Percentiles rank a stretch among this genome's conserved stretches.
phyloP scores from a whole-genome alignment of 2,888 invertebrate genomes.

The Autographa pulchrina region DNA sequence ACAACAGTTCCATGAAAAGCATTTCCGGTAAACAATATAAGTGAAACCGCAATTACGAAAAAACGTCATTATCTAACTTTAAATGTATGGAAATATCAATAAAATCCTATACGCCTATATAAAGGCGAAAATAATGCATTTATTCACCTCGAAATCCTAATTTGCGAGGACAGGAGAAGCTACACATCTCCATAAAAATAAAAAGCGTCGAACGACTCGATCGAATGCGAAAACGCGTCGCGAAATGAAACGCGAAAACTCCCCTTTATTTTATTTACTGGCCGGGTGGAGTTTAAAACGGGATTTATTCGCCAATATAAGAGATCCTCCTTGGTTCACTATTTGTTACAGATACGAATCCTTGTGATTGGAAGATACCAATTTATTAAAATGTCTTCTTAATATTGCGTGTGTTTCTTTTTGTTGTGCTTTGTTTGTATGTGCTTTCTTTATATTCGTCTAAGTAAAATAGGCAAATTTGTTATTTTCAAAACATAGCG shows the following conservation, averaged over 20 bases:
- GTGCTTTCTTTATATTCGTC: background rate
- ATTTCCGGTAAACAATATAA: background rate
- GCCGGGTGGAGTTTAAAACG: conserved; percentile 80
- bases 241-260: conserved; percentile 77
- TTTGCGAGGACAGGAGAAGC: conserved; percentile 64
- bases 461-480: too few species aligned
- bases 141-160: conserved; percentile 69
- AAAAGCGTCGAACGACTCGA: conserved; percentile 76
- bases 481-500: too few species aligned
- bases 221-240: conserved; percentile 69
- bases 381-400: conserved; percentile 34
- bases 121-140: conserved; percentile 64
- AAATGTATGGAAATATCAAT: conserved; percentile 34
- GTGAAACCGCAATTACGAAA: background rate
- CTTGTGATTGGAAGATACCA: conserved; percentile 55
- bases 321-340: conserved; percentile 66
- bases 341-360: conserved; percentile 56
- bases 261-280: conserved; percentile 84
- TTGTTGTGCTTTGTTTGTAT: conserved; percentile 1
- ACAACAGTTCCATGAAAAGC: background rate
- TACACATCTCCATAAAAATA: conserved; percentile 86
- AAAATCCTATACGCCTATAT: conserved; percentile 28
- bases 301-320: conserved; percentile 83
- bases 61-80: conserved; percentile 15
- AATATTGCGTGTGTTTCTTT: conserved; percentile 15